Evolutionary conservation across 2,888 invertebrate genomes (phyloP), one percentile per base, ranked within the genome.

Genomic region (Lasius fuliginosus): DNA sequence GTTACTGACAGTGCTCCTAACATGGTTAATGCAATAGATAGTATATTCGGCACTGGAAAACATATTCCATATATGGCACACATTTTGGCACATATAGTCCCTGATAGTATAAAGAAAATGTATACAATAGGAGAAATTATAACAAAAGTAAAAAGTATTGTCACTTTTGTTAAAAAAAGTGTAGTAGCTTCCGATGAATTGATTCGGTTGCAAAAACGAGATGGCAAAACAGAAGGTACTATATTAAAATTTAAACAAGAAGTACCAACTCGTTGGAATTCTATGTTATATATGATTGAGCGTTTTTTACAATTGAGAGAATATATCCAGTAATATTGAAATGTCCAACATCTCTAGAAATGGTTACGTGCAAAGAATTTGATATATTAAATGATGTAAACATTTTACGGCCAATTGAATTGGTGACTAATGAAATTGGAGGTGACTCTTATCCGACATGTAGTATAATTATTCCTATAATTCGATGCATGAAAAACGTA

Each of bases 251-350:
- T 86, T 18, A 65, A 67, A 4, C 86, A 86, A 68, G 83, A 85
- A 15, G 42, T 71, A n/a, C 36, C 82, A 49, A 85, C 81, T 1
- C 23, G 85, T 6, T 87, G 76, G 86, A 85, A 85, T 18, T 87
- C 83, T 0, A 49, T 30, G 0, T 82, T 82, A 30, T 83, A 74
- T 71, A 85, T 85, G 85, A 71, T 83, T 9, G 81, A 81, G 0
- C 60, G 83, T 6, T 85, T 85, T 77, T 18, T 86, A 23, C 62
- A 64, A 58, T 46, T 86, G 30, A 27, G 33, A 6, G 40, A 79
- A 9, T 79, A 79, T 30, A 62, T 65, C 36, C 64, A 0, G 23
- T 65, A 11, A 12, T 65, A 12, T 65, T 53, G 6, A 79, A 79
- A 79, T 69, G 30, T 60, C 0, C 27, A 0, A 27, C 5, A 42